Percentiles rank a stretch among this genome's conserved stretches.
phyloP scores from a whole-genome alignment of 2,113 vertebrate species.

The Bagarius yarrelli region DNA sequence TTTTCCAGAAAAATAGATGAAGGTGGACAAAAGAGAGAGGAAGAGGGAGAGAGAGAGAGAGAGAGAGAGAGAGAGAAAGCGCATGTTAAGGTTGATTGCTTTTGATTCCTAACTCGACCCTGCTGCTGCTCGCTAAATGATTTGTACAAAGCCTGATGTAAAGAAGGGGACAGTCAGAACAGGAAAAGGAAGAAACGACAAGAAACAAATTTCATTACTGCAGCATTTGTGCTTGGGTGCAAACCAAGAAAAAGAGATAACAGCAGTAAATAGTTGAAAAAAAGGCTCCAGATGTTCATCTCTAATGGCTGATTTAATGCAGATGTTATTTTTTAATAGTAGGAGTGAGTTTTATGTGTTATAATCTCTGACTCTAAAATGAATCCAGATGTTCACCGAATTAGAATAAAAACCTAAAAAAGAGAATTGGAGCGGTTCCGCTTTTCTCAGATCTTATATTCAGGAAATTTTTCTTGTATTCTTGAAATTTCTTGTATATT shows the following conservation, averaged over 20 bases:
- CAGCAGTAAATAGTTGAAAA: neutral
- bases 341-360: neutral
- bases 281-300: neutral
- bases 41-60: neutral
- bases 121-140: constrained; percentile 12
- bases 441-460: no score
- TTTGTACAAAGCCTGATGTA: constrained; percentile 29
- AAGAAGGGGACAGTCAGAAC: neutral
- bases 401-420: no score
- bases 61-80: constrained; percentile 4
- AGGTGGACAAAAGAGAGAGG: neutral
- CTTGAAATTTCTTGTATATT: no score
- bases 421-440: no score
- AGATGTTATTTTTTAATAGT: neutral
- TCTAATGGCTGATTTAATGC: constrained; percentile 1
- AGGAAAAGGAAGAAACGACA: neutral
- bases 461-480: no score
- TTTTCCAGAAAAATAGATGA: neutral
- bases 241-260: neutral
- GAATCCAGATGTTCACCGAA: no score
- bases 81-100: constrained; percentile 31
- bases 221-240: constrained; percentile 8
- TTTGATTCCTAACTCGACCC: constrained; percentile 48
- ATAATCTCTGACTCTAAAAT: neutral
- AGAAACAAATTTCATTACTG: constrained; percentile 11